Evolutionary conservation across 2,113 vertebrate species (phyloP), one percentile per base, ranked within the genome.

Genomic region (Seriola dumerili): DNA sequence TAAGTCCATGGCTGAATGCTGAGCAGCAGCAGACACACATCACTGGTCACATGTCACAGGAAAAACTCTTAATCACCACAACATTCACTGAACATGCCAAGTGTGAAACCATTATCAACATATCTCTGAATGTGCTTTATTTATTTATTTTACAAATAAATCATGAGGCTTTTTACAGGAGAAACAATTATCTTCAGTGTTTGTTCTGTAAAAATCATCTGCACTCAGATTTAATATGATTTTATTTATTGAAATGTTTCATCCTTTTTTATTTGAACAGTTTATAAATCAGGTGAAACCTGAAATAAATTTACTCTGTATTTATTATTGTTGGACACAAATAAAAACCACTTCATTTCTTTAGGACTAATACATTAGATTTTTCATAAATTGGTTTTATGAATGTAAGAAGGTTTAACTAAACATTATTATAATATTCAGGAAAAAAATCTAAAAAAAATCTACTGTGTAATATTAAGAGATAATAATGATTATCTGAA

Each of bases 21-120:
- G 29, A 29, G 29, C 65, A 68, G 68, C 40, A 57, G 64, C 63
- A 76, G 57, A 63, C 70, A 76, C 23, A 19, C 73, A 66, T 66
- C 52, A 55, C 19, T 0, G 23, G 70, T 83, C 78, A 76, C 36
- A 59, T 82, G 67, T 57, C 46, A 23, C 11, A 48, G 40, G 32
- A 38, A 54, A 78, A 29, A 59, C 32, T 32, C 14, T 40, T 8
- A 38, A n/a, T 55, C 54, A n/a, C 11, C 2, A 0, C 0, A 3
- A 57, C 52, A 34, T 36, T 59, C n/a, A 38, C 61, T 25, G 16
- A 64, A 58, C 36, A 32, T 34, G 16, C 19, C 12, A 9, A 11
- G 3, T 29, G 29, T 29, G 29, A 29, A 29, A 29, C 29, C 29
- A 5, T 8, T 25, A 10, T 19, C 11, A 70, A 46, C 16, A 8